phyloP scores from a whole-genome alignment of 2,888 invertebrate species.

The Macrosoma leucophasiata region DNA sequence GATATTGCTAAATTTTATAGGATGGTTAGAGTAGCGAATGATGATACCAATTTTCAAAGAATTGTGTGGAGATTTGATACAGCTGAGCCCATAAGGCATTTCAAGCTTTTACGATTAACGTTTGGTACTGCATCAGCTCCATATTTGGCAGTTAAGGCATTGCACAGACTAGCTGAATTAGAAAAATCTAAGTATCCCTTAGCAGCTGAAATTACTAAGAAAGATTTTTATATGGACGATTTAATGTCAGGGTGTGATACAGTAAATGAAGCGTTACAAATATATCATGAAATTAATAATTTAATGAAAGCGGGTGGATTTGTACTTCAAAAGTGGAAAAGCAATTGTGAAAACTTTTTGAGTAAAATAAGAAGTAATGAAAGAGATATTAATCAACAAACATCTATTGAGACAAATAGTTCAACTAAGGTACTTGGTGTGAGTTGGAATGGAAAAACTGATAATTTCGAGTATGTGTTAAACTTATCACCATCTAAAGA shows the following conservation, averaged over 20 bases:
- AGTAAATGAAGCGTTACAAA: constrained; percentile 18
- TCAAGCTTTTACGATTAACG: too few relatives aligned
- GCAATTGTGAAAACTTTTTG: constrained; percentile 21
- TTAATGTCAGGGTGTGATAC: constrained; percentile 24
- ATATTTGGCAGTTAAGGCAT: too few relatives aligned
- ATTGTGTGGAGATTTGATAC: constrained; percentile 19
- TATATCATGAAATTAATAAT: constrained; percentile 22
- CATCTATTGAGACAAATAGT: constrained; percentile 17
- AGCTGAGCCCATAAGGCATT: constrained; percentile 4
- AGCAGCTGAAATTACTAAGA: too few relatives aligned
- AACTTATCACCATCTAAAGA: constrained; percentile 12
- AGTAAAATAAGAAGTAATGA: constrained; percentile 13
- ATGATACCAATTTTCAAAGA: constrained; percentile 18
- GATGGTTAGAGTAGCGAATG: constrained; percentile 12
- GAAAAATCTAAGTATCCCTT: too few relatives aligned
- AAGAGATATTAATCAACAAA: constrained; percentile 3
- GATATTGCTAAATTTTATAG: constrained; percentile 32
- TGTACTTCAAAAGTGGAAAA: constrained; percentile 29
- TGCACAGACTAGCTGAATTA: too few relatives aligned
- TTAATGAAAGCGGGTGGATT: constrained; percentile 26
- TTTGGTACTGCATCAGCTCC: too few relatives aligned
- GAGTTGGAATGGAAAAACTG: constrained; percentile 23
- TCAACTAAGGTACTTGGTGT: constrained; percentile 26
- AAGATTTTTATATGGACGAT: too few relatives aligned
- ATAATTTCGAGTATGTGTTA: constrained; percentile 20